Base-by-base conservation (phyloP, 1,140 invertebrate genomes). In the Diachasma alloeum region DNA sequence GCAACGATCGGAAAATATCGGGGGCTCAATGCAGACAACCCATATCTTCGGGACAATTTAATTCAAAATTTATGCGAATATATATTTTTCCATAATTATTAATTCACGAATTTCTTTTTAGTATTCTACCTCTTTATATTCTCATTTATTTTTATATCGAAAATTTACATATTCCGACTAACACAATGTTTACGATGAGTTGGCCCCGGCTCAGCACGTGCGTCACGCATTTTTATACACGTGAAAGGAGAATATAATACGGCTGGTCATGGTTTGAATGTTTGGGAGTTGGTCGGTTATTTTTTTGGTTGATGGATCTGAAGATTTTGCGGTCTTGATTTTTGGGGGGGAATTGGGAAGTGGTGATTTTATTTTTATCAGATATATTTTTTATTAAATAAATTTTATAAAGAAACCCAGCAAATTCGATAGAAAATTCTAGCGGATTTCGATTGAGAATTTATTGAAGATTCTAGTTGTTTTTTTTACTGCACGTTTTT, bases 1-100 rank as follows among this genome's bases (percentile, higher is more conserved):
- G 46, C 26, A 72, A 59, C 53, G 53, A 72, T 56, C 31, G 53
- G 31, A 39, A 56, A 59, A 72, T 72, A 46, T 42, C 44, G 36
- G 42, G 36, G 42, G 70, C n/a, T 42, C 39, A 11, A 19, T 22
- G 48, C 19, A 19, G n/a, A 22, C 19, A 56, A 56, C 6, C 19
- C n/a, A 56, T 56, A 19, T 56, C 19, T 46, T 72, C 44, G 10
- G 31, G 31, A 15, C 46, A 8, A 72, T 26, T 56, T 19, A 72
- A 53, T 59, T 72, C 31, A 36, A 36, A 48, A 4, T n/a, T 68
- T 36, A 37, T n/a, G 22, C 11, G 66, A 13, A 68, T 13, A 36
- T 31, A 31, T 37, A 68, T 68, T 26, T 68, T 37, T 68, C 10
- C 13, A 10, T 68, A 1, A 68, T 22, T 68, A 42, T 42, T 42